Evolutionary conservation across 2,113 vertebrate genomes (phyloP), one percentile per base, ranked within the genome.

Genomic region (Athene cunicularia): DNA sequence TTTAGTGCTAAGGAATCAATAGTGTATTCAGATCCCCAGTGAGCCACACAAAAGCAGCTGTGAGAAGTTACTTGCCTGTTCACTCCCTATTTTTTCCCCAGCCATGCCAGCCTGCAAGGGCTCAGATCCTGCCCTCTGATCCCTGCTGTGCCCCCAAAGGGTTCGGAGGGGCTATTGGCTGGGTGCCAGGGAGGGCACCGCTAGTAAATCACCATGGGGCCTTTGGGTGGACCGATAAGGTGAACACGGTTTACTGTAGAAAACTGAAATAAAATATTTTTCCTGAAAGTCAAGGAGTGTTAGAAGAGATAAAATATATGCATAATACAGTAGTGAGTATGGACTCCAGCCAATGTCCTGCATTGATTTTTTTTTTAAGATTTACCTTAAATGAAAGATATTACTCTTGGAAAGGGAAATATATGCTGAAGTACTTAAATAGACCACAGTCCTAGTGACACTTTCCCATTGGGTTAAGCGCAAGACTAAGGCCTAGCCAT

Each of bases 31-130:
- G 76, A 77, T 84, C 81, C 70, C 56, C 82, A 64, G 53, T 20
- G 45, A 95, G 77, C 74, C 81, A 33, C 93, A 93, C 89, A 94
- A 88, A 91, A 96, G 91, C 95, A 97, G 93, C 96, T 97, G 94
- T 95, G 89, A 97, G 84, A 88, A 91, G 89, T 21, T 50, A 53
- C 58, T 82, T 58, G 84, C 66, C 58, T 91, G 66, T 66, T 90
- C 0, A 1, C 60, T 92, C 17, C 49, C 5, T 79, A 18, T 12
- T 9, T 60, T 76, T 64, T 6, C 35, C 49, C 15, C 64, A 37
- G 35, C 56, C 35, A 2, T 56, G 43, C 49, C 67, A 93, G 75
- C 62, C 47, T 88, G 32, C 5, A 6, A 39, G 77, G 68, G n/a
- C 59, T 81, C 43, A 5, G n/a, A 21, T 33, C 35, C 70, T 86